Evolutionary conservation across 2,888 invertebrate genomes (phyloP), one percentile per base, ranked within the genome.

Genomic region (Sepiola atlantica): DNA sequence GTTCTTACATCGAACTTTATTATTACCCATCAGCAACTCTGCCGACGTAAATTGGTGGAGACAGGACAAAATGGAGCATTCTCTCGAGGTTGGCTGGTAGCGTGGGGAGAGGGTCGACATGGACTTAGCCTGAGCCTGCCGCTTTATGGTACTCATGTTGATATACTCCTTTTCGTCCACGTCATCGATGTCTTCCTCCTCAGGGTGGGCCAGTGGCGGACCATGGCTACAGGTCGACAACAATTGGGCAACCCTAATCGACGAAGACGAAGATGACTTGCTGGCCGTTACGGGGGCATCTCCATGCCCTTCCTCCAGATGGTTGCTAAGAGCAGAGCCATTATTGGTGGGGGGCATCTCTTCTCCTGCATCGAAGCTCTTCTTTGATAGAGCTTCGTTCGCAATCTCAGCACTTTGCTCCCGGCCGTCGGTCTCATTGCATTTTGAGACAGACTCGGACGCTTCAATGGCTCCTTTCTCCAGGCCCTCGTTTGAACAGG

Each of bases 31-130:
- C 97, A 99, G 98, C 35, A 99, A 97, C 97, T 99, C 99, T 32
- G 98, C 98, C 0, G 98, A 98, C 0, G 99, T 99, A 97, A 99
- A 99, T 97, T 99, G 98, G 96, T 98, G 98, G 94, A 99, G 98
- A 97, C 99, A 99, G 0, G 99, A 98, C 96, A 98, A 98, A 94
- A 99, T 95, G 0, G 97, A 97, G 95, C 97, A 97, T 95, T 97
- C 97, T 61, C 97, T 98, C 45, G 98, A 96, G 24, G 96, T 95
- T 93, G 97, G 96, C 93, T 97, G 97, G 95, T 97, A 97, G 35
- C 98, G 98, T 0, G 98, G 98, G 35, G 95, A 95, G 90, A 96
- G 95, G 0, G 96, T 95, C 12, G 93, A 94, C 95, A 95, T 95
- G 3, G 96, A 94, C 94, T 94, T 95, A 61, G 94, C 92, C 91